Base-by-base conservation (phyloP, 2,113 vertebrate species). In the Nycticorax nycticorax region DNA sequence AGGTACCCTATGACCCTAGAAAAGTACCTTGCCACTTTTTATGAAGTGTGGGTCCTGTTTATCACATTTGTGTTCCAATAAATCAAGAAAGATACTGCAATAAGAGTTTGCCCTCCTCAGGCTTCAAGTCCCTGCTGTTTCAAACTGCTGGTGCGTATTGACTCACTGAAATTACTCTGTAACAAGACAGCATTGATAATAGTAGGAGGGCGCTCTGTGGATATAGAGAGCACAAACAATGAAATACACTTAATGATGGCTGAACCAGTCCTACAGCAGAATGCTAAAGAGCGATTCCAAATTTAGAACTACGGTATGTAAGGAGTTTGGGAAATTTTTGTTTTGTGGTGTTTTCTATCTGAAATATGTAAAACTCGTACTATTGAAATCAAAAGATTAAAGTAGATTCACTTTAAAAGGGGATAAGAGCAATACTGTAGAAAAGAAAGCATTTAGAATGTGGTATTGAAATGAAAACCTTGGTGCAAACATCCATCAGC, bases 391-490 rank as follows among this genome's bases (percentile, higher is more conserved):
- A 69, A 88, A 97, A 90, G 45, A 86, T 83, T 60, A 56, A 67
- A 68, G 84, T 17, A 84, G 83, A 94, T 68, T 68, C 0, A 2
- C 91, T 94, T 97, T 50, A 50, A 82, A 94, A 92, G 76, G 67
- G 37, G 52, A 8, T 62, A 55, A 64, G n/a, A 84, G 84, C 55
- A 77, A 45, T 74, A 22, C 22, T 63, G 56, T n/a, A 66, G 85
- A 90, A 76, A 32, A 91, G 55, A 12, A 67, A 92, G 69, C 81
- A 81, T 94, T 86, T 71, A 30, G 64, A 64, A 77, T 37, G 85
- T 53, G 72, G 6, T 20, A n/a, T 20, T 94, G 94, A 91, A 93
- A 93, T 69, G 84, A 88, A 96, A 93, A 93, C 66, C 48, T 92
- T 60, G 69, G 39, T 89, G 82, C 78, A 88, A 89, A 85, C 10